Evolutionary conservation across 2,113 vertebrate species (phyloP), one percentile per base, ranked within the genome.

Genomic region (Nycticorax nycticorax): DNA sequence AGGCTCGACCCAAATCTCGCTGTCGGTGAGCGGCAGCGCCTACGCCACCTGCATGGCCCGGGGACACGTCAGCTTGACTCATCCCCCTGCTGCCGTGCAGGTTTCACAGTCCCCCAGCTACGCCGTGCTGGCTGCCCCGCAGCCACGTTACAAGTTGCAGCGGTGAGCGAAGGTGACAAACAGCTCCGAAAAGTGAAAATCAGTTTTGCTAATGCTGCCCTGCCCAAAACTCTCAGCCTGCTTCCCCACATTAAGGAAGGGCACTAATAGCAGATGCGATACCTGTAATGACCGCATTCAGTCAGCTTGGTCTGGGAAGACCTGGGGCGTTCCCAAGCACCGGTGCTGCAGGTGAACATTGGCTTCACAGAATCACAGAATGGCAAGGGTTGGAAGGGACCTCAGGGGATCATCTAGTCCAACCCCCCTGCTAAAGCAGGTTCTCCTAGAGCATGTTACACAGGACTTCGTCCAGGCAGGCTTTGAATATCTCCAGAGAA

Each of bases 31-130:
- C 66, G 73, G 66, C 24, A 48, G 80, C 2, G 3, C 9, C 10
- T 41, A 10, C 23, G 45, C 39, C 56, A 71, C 32, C 32, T 22
- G 30, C 24, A 28, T 12, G 24, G 45, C 55, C 63, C 43, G 18
- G 50, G 14, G 12, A 72, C 1, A 1, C 14, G 37, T 30, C 76
- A 53, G 59, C 37, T 63, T 78, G 35, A 16, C 33, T 56, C 62
- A 73, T 35, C 24, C 32, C 28, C 0, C 0, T 0, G 14, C 62
- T 4, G 4, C 39, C 21, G 4, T 20, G n/a, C 8, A 10, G 14
- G 12, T 88, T 81, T 88, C 82, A 64, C 47, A 55, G 7, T 23
- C 35, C 20, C n/a, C 66, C 30, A 57, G 50, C 32, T 64, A 24
- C 5, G 21, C 22, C 0, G 2, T 13, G 33, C 27, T 39, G 32